A percentile compares a stretch with the other conserved stretches of the same genome.
phyloP scores from a whole-genome alignment of 2,113 vertebrate species.

The Heterocephalus glaber region DNA sequence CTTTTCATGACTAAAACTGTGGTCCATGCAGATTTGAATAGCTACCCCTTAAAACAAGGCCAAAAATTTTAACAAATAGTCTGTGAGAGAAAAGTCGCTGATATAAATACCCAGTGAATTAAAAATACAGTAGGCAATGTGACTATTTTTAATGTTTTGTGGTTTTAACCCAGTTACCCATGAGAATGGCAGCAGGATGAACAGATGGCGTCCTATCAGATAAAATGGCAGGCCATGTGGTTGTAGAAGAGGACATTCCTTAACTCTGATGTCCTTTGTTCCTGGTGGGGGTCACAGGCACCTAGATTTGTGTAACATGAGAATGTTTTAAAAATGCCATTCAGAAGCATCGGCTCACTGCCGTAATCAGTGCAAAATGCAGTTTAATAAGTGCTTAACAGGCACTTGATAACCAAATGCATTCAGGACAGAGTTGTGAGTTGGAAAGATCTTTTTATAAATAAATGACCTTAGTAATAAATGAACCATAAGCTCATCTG shows the following conservation, averaged over 20 bases:
- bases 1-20: not conserved
- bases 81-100: conserved; percentile 7
- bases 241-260: not conserved
- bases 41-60: not conserved
- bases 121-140: conserved; percentile 57
- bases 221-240: conserved; percentile 47
- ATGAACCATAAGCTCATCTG: conserved; percentile 44
- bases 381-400: conserved; percentile 48
- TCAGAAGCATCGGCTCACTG: not conserved
- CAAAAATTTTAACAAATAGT: conserved; percentile 5
- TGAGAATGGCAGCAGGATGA: conserved; percentile 66
- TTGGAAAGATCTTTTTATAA: conserved; percentile 55
- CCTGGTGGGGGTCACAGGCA: conserved; percentile 5
- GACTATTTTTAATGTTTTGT: conserved; percentile 46
- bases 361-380: conserved; percentile 20
- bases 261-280: conserved; percentile 27
- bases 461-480: conserved; percentile 68
- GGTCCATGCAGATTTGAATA: not conserved
- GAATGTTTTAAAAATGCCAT: not conserved
- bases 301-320: not conserved
- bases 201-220: conserved; percentile 66
- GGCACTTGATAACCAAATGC: conserved; percentile 40
- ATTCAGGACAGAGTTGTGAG: not conserved
- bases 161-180: conserved; percentile 68
- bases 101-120: conserved; percentile 38